phyloP scores from a whole-genome alignment of 2,888 invertebrate species.

The Clepsis dumicolana region DNA sequence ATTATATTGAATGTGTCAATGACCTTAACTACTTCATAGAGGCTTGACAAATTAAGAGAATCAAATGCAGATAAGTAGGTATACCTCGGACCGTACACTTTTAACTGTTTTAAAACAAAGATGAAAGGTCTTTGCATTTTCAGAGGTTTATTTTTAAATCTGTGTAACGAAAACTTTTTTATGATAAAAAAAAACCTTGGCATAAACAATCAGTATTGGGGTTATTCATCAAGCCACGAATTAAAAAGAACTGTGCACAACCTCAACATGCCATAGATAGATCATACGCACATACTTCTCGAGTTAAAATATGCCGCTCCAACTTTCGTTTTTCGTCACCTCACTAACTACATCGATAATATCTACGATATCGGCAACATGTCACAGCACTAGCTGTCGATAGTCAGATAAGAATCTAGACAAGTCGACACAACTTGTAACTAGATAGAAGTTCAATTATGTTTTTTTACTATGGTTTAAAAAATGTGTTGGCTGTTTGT shows the following conservation, averaged over 20 bases:
- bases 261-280: no score
- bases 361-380: constrained; percentile 61
- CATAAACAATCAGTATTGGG: no score
- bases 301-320: constrained; percentile 12
- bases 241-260: no score
- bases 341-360: constrained; percentile 41
- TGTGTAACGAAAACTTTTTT: no score
- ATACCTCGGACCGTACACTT: no score
- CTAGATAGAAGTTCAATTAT: constrained; percentile 52
- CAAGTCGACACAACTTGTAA: constrained; percentile 55
- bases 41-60: not conserved
- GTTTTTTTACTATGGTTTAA: constrained; percentile 24
- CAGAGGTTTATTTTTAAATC: no score
- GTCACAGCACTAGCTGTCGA: constrained; percentile 68
- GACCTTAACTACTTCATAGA: not conserved
- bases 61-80: not conserved
- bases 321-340: constrained; percentile 40
- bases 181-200: no score
- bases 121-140: no score
- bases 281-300: not conserved
- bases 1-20: not conserved
- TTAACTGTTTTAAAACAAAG: no score
- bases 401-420: constrained; percentile 60
- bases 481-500: constrained; percentile 17
- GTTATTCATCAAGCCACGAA: no score